These are phyloP conservation scores for Morpho achilles DNA, from an alignment of 2,888 invertebrate genomes.

Conservation along the genomic window DNA sequence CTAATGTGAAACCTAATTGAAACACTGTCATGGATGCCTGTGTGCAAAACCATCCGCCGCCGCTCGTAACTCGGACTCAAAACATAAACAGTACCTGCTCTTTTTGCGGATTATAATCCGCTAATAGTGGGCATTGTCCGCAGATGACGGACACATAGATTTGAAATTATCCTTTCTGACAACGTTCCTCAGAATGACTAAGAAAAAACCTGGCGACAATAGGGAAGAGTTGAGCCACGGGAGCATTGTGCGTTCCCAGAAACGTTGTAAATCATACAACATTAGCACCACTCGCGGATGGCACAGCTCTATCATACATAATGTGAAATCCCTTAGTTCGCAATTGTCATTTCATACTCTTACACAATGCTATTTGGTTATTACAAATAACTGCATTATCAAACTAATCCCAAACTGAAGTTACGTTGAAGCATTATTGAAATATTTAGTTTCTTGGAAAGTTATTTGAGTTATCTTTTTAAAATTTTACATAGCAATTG, in stretches of 20 bases:
- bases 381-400: slow-evolving; percentile 47
- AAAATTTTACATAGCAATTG: too few species aligned
- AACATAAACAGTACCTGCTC: slow-evolving; percentile 58
- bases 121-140: slow-evolving; percentile 77
- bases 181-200: slow-evolving; percentile 29
- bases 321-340: slow-evolving; percentile 34
- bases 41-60: slow-evolving; percentile 17
- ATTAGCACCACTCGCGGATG: slow-evolving; percentile 21
- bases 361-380: slow-evolving; percentile 45
- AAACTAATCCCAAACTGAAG: slow-evolving; percentile 40
- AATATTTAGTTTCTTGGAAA: slow-evolving; percentile 38
- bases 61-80: slow-evolving; percentile 31
- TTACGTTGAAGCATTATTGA: slow-evolving; percentile 31
- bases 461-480: background rate
- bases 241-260: slow-evolving; percentile 49
- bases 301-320: slow-evolving; percentile 43
- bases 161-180: slow-evolving; percentile 44
- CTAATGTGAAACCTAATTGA: too few species aligned
- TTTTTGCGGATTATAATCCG: slow-evolving; percentile 73
- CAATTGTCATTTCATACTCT: slow-evolving; percentile 47
- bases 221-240: slow-evolving; percentile 61
- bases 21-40: too few species aligned
- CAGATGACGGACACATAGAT: slow-evolving; percentile 58
- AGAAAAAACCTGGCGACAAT: slow-evolving; percentile 47
- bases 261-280: slow-evolving; percentile 56